Percentiles rank a stretch among this genome's conserved stretches.
Conservation (phyloP, 2,888 invertebrate species). For the Syritta pipiens region DNA sequence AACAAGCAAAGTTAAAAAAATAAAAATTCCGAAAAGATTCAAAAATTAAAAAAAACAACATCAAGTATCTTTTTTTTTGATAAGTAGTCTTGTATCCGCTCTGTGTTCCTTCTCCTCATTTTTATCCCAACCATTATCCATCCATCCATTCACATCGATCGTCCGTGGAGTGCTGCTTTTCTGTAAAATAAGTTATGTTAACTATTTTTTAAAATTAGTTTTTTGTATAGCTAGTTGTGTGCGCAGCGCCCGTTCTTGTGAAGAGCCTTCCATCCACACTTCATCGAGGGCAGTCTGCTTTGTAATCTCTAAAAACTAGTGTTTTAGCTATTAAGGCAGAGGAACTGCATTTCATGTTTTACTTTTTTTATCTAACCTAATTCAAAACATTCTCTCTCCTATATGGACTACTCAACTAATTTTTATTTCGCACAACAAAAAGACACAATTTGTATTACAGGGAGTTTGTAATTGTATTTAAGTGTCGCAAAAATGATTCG, state of each 20-base stretch:
- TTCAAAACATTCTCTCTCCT: constrained; percentile 17
- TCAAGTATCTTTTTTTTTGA: constrained; percentile 37
- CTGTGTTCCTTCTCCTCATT: constrained; percentile 19
- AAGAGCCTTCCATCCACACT: constrained; percentile 9
- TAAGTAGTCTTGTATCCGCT: constrained; percentile 19
- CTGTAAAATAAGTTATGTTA: constrained; percentile 55
- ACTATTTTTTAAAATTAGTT: constrained; percentile 48
- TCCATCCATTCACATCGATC: constrained; percentile 16
- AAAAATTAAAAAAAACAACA: constrained; percentile 42
- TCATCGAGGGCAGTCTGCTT: constrained; percentile 31
- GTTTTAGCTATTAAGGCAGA: constrained; percentile 41
- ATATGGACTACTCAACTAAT: constrained; percentile 12
- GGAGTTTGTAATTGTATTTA: constrained; percentile 57
- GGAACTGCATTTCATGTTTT: constrained; percentile 27
- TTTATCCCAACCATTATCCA: neutral
- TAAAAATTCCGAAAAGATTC: constrained; percentile 66
- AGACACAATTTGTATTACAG: constrained; percentile 63
- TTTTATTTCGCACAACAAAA: constrained; percentile 44
- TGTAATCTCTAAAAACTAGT: constrained; percentile 42
- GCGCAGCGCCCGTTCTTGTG: constrained; percentile 14
- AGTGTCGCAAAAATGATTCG: constrained; percentile 36
- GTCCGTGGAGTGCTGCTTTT: constrained; percentile 46
- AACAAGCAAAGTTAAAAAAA: constrained; percentile 34
- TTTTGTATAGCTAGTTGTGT: constrained; percentile 41
- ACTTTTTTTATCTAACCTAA: neutral